Evolutionary conservation across 2,888 invertebrate species (phyloP), one percentile per base, ranked within the genome.

Genomic region (Volucella inflata): DNA sequence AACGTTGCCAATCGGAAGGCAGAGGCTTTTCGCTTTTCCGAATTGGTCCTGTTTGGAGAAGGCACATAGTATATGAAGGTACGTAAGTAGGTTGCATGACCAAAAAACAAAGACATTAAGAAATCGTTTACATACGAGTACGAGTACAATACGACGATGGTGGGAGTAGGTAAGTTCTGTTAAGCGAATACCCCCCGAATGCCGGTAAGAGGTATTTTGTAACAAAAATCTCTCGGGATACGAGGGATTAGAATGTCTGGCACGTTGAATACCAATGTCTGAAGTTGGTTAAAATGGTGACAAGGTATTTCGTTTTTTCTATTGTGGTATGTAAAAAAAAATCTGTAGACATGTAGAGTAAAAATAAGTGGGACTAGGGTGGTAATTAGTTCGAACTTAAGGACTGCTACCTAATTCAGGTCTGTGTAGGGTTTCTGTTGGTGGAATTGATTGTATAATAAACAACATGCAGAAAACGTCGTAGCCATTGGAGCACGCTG

Each of bases 181-280:
- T 30, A 11, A 46, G 40, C 64, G 36, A 46, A 17, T 44, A 17
- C 6, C 30, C 72, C 46, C 55, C 10, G 64, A 50, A 30, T 50
- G 60, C 40, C 16, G 60, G n/a, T 30, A n/a, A 9, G 48, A 42
- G 65, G 48, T 42, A 36, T 59, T 59, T 75, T 46, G 42, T 59
- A 59, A n/a, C n/a, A 75, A 75, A 59, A 75, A 67, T 75, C 50
- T 30, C 21, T 42, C 42, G 42, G 59, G 65, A 67, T 40, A 67
- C 50, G 50, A 50, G 17, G 59, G 75, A 75, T 75, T 67, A 67
- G 48, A 48, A 59, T 75, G 75, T 76, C 75, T 76, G 67, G 75
- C 51, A 65, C 40, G 16, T 48, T 21, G 14, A 57, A 75, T 40
- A 30, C 57, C 38, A 50, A 21, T 55, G 40, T 55, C 65, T 64